Conservation (phyloP, 2,797 vertebrate species). For the Tokudaia muenninki region DNA sequence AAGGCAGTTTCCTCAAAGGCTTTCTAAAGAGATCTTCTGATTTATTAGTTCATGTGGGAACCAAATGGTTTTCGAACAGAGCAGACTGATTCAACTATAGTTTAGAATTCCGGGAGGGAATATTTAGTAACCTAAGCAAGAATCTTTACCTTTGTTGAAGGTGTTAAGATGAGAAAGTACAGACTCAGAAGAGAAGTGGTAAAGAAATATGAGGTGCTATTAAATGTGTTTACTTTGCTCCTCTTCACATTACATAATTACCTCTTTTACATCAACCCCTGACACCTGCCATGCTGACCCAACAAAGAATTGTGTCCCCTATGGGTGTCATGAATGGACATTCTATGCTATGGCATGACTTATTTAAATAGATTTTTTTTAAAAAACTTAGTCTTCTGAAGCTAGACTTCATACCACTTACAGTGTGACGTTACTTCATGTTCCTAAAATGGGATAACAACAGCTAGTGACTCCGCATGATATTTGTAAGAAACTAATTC, state of each 20-base stretch:
- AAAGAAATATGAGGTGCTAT: not conserved
- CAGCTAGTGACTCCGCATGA: not conserved
- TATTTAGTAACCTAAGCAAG: not conserved
- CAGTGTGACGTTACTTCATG: conserved; percentile 32
- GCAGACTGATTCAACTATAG: not conserved
- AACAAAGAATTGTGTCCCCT: conserved; percentile 19
- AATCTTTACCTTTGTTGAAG: not conserved
- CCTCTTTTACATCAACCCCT: conserved; percentile 30
- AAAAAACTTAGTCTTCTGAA: conserved; percentile 53
- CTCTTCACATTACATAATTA: conserved; percentile 29
- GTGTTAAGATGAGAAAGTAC: conserved; percentile 25
- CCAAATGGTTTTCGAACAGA: not conserved
- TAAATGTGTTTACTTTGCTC: not conserved
- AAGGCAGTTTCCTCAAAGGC: conserved; percentile 22
- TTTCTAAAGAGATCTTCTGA: conserved; percentile 46
- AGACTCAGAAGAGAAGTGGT: not conserved
- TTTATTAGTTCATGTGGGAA: not conserved
- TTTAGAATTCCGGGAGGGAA: conserved; percentile 32
- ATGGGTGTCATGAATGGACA: not conserved
- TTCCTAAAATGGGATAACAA: conserved; percentile 31
- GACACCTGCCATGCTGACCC: not conserved
- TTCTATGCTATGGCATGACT: not conserved
- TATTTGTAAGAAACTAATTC: conserved; percentile 6
- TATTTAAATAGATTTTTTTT: not conserved
- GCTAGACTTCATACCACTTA: not conserved